Conservation (phyloP, 2,888 invertebrate genomes). For the Petrolisthes cinctipes region DNA sequence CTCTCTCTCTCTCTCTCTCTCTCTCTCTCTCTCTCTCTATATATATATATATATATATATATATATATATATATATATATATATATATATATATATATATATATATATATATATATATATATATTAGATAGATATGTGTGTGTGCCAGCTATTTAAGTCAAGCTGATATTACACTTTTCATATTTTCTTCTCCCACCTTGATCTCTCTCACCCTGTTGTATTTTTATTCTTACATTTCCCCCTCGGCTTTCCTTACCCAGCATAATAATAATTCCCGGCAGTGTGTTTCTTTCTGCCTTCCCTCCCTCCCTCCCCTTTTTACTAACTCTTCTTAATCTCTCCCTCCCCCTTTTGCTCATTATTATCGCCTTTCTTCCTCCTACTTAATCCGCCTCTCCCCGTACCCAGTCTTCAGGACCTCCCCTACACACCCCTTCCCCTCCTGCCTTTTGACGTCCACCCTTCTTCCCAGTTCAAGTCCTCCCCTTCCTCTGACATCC, state of each 20-base stretch:
- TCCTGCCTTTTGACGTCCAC: background rate
- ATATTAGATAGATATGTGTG: no score
- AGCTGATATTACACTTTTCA: no score
- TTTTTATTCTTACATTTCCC: no score
- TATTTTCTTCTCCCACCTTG: no score
- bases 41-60: no score
- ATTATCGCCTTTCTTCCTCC: background rate
- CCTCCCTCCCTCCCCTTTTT: background rate
- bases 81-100: no score
- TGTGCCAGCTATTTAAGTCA: no score
- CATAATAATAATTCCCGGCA: background rate
- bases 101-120: no score
- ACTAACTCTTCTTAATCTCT: background rate
- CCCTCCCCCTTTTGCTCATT: background rate
- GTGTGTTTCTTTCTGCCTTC: background rate
- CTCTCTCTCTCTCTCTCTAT: background rate
- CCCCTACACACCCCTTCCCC: background rate
- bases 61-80: no score
- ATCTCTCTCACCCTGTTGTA: background rate
- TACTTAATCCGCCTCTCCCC: background rate
- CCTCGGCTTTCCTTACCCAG: background rate
- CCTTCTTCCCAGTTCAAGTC: background rate
- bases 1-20: slow-evolving; percentile 2
- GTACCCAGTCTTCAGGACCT: background rate
- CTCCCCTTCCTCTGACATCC: background rate